A percentile compares a stretch with the other conserved stretches of the same genome.
These are phyloP conservation scores for Benitochromis conjunctus DNA, from an alignment of 2,113 vertebrate genomes.

Conservation along the genomic window DNA sequence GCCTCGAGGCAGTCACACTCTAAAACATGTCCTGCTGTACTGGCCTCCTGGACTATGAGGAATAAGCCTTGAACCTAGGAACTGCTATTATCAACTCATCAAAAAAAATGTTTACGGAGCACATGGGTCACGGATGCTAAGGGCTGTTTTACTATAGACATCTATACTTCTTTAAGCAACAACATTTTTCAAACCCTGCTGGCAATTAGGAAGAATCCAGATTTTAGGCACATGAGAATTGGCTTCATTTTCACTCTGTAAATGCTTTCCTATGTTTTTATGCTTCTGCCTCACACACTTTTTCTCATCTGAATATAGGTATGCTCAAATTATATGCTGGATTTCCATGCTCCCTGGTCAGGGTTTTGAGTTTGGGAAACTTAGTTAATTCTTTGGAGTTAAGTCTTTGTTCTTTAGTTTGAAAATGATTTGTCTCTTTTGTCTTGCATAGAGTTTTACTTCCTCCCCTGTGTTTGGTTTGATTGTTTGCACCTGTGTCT, in stretches of 20 bases:
- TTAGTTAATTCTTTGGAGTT: accelerated
- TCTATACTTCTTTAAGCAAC: not conserved
- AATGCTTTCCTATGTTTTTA: not conserved
- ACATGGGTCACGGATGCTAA: not conserved
- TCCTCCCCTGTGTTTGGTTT: not conserved
- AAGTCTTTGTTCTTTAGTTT: not conserved
- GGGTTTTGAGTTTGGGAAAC: not conserved
- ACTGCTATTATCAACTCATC: not conserved
- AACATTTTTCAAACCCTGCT: not conserved
- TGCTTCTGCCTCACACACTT: not conserved
- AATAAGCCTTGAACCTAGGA: not conserved
- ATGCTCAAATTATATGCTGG: not conserved
- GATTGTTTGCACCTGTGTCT: not conserved
- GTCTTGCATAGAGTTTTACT: not conserved
- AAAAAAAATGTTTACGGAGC: not conserved
- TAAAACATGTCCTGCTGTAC: not conserved
- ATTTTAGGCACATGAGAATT: not conserved
- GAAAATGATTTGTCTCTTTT: not conserved
- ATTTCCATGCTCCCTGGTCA: not conserved
- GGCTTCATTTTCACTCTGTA: not conserved
- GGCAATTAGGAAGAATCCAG: not conserved
- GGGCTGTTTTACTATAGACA: not conserved
- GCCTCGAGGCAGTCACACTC: not conserved
- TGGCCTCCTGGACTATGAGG: not conserved
- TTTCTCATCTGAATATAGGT: not conserved